A percentile compares a stretch with the other conserved stretches of the same genome.
Evolutionary conservation across 2,797 vertebrate genomes (phyloP).

Genomic region (Eulemur rubriventer): DNA sequence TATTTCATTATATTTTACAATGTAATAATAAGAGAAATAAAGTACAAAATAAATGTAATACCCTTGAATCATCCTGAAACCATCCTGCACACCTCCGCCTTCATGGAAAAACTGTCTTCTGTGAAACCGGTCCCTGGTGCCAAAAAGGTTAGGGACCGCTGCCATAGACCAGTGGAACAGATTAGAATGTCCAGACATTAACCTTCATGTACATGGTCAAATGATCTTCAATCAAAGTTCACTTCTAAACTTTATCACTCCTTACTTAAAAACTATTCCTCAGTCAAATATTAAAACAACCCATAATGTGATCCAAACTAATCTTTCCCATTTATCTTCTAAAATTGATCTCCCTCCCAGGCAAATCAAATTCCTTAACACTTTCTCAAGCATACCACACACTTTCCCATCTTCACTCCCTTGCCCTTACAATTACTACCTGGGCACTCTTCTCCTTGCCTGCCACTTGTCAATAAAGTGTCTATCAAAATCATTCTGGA

Average conservation of each 20-base stretch:
- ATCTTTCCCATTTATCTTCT: not conserved
- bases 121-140: too few relatives aligned
- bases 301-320: not conserved
- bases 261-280: constrained; percentile 11
- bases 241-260: not conserved
- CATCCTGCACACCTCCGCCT: too few relatives aligned
- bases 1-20: too few relatives aligned
- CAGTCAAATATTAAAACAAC: constrained; percentile 8
- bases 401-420: not conserved
- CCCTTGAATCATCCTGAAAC: too few relatives aligned
- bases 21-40: too few relatives aligned
- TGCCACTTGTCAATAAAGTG: not conserved
- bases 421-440: not conserved
- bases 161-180: too few relatives aligned
- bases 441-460: not conserved
- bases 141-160: too few relatives aligned
- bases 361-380: not conserved
- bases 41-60: too few relatives aligned
- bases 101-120: too few relatives aligned
- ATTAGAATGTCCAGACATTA: not conserved
- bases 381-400: not conserved
- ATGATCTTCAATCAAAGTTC: not conserved
- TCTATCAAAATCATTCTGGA: constrained; percentile 4
- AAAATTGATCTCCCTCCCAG: not conserved
- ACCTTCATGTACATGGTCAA: not conserved